A percentile compares a stretch with the other conserved stretches of the same genome.
Evolutionary conservation across 92 coral and sea anemone genomes (phyloP).

Genomic region (Galaxea fascicularis): DNA sequence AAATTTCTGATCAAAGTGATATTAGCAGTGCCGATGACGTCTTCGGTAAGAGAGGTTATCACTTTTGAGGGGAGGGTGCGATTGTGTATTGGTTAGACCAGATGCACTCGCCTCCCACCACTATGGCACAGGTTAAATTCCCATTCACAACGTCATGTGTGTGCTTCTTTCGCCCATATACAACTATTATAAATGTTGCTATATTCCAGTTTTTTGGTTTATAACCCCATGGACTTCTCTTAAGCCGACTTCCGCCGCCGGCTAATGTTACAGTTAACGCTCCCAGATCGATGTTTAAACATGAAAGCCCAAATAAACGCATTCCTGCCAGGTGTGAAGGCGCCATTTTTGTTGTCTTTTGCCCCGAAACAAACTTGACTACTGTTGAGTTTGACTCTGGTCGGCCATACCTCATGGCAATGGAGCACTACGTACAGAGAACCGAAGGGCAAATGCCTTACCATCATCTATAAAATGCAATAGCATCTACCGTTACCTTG

Average conservation of each 20-base stretch:
- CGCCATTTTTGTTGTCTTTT: constrained; percentile 26
- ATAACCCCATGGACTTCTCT: constrained; percentile 23
- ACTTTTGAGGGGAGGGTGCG: too few species aligned
- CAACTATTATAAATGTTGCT: not conserved
- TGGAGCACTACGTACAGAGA: not conserved
- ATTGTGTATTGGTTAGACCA: too few species aligned
- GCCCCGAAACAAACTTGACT: constrained; percentile 53
- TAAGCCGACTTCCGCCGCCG: not conserved
- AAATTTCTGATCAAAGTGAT: too few species aligned
- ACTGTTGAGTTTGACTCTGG: constrained; percentile 55
- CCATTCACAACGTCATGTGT: too few species aligned
- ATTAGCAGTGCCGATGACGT: too few species aligned
- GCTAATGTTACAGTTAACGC: not conserved
- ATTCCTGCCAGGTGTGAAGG: not conserved
- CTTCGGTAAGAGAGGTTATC: too few species aligned
- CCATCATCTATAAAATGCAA: not conserved
- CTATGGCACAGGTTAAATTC: too few species aligned
- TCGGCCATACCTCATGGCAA: not conserved
- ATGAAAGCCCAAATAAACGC: constrained; percentile 17
- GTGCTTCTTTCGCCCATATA: not conserved
- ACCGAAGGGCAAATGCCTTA: not conserved
- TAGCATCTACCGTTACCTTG: not conserved
- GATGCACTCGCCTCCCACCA: too few species aligned
- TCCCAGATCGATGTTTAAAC: constrained; percentile 22
- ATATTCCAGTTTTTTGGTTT: not conserved